Conservation (phyloP, 2,888 invertebrate genomes). For the Dicroscelio sp. region DNA sequence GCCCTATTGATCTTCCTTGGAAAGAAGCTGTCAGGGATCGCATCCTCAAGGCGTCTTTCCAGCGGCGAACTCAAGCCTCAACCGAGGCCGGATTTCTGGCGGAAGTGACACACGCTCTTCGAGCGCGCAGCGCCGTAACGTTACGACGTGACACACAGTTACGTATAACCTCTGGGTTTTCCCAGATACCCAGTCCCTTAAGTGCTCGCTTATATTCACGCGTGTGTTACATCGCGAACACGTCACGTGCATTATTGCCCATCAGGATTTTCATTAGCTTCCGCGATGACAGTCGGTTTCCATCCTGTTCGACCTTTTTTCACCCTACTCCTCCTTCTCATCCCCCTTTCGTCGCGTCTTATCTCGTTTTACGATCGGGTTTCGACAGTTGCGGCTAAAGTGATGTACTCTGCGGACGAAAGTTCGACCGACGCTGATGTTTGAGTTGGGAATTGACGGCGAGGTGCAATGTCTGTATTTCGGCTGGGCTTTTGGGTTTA, state of each 20-base stretch:
- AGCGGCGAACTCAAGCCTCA: constrained; percentile 60
- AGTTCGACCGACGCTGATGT: constrained; percentile 19
- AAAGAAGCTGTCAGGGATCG: constrained; percentile 80
- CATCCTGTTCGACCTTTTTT: neutral
- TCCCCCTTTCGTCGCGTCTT: neutral
- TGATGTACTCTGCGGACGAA: neutral
- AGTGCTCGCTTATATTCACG: constrained; percentile 77
- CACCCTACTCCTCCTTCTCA: neutral
- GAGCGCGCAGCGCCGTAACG: constrained; percentile 51
- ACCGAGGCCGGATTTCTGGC: constrained; percentile 78
- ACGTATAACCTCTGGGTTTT: constrained; percentile 75
- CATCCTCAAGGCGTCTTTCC: constrained; percentile 67
- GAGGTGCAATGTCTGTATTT: neutral
- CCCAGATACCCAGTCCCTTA: constrained; percentile 73
- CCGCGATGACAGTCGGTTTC: constrained; percentile 54
- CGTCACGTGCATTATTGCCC: constrained; percentile 71
- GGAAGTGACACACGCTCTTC: constrained; percentile 82
- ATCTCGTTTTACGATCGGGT: constrained; percentile 10
- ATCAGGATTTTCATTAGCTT: constrained; percentile 73
- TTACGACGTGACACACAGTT: constrained; percentile 72
- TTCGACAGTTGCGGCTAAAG: constrained; percentile 31
- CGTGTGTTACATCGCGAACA: constrained; percentile 54
- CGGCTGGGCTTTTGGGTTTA: too few relatives aligned
- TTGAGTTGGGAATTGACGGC: constrained; percentile 6
- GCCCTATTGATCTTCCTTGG: constrained; percentile 79